Percentiles rank a stretch among this genome's conserved stretches.
phyloP scores from a whole-genome alignment of 2,888 invertebrate genomes.

The Aproaerema taeniolella region DNA sequence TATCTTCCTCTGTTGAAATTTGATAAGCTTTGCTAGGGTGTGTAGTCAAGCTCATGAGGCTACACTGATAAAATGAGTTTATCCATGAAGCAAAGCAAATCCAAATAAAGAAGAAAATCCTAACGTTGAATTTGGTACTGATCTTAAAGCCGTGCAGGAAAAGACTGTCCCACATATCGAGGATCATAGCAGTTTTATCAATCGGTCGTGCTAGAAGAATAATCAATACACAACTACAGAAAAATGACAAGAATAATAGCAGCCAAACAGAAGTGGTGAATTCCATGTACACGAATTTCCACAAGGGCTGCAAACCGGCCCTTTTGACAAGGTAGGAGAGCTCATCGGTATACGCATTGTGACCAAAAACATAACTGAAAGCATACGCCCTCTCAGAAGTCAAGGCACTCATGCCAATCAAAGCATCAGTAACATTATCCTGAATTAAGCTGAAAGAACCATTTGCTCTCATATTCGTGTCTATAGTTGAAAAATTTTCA shows the following conservation, averaged over 20 bases:
- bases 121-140: constrained; percentile 17
- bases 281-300: constrained; percentile 29
- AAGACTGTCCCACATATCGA: constrained; percentile 28
- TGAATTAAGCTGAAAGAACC: constrained; percentile 30
- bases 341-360: constrained; percentile 26
- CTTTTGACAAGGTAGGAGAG: constrained; percentile 27
- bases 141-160: constrained; percentile 27
- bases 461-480: constrained; percentile 28
- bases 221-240: constrained; percentile 27
- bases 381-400: constrained; percentile 24
- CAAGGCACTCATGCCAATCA: constrained; percentile 29
- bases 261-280: constrained; percentile 30
- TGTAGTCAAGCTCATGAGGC: constrained; percentile 29
- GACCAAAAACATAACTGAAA: constrained; percentile 28
- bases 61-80: constrained; percentile 29
- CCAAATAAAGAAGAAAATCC: constrained; percentile 34
- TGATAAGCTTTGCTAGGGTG: constrained; percentile 36
- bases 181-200: constrained; percentile 22
- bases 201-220: constrained; percentile 21
- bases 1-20: constrained; percentile 28
- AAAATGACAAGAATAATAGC: constrained; percentile 20
- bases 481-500: constrained; percentile 30
- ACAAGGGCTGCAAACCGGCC: constrained; percentile 21
- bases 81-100: constrained; percentile 36
- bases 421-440: constrained; percentile 24